A percentile compares a stretch with the other conserved stretches of the same genome.
phyloP scores from a whole-genome alignment of 2,888 invertebrate species.

The Subacronicta megacephala region DNA sequence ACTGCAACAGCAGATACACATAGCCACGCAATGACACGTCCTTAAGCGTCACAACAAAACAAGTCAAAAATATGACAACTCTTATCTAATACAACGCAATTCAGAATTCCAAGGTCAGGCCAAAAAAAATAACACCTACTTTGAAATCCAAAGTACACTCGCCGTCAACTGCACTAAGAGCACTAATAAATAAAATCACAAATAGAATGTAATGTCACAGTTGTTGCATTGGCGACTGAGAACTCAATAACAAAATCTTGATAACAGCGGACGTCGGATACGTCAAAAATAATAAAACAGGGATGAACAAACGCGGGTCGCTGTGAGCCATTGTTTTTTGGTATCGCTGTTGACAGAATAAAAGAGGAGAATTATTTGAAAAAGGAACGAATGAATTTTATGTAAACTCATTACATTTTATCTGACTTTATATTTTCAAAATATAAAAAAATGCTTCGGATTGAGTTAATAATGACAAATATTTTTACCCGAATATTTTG shows the following conservation, averaged over 20 bases:
- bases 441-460: too few species aligned
- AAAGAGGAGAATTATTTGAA: background rate
- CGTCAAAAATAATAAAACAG: constrained; percentile 59
- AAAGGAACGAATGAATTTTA: background rate
- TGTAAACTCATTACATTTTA: background rate
- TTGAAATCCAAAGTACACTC: constrained; percentile 40
- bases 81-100: background rate
- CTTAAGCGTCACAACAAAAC: background rate
- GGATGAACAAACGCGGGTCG: constrained; percentile 42
- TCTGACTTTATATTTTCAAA: background rate
- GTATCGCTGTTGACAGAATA: background rate
- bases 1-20: background rate
- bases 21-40: background rate
- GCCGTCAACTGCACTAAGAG: constrained; percentile 41
- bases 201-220: constrained; percentile 39
- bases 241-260: constrained; percentile 62
- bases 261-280: constrained; percentile 58
- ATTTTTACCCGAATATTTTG: background rate
- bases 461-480: background rate
- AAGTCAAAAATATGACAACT: background rate
- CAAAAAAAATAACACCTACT: constrained; percentile 48
- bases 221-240: constrained; percentile 54
- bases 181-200: constrained; percentile 35
- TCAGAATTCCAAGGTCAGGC: constrained; percentile 12
- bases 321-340: constrained; percentile 7